A percentile compares a stretch with the other conserved stretches of the same genome.
These are phyloP conservation scores for Heliangelus exortis DNA, from an alignment of 2,797 vertebrate genomes.

Conservation along the genomic window DNA sequence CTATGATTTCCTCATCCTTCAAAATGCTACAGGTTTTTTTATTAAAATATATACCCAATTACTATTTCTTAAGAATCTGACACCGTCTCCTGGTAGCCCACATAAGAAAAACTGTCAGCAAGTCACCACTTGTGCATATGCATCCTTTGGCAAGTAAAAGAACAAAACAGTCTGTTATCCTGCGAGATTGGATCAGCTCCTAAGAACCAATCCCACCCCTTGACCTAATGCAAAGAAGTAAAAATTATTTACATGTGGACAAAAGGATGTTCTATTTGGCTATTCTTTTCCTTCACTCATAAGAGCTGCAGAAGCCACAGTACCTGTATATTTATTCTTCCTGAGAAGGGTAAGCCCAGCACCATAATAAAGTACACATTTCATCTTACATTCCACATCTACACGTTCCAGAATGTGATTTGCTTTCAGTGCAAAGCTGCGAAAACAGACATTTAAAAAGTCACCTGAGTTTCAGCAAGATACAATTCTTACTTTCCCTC, in stretches of 20 bases:
- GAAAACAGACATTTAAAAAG: background rate
- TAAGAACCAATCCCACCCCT: background rate
- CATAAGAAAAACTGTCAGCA: background rate
- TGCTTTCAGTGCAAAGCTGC: background rate
- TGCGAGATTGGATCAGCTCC: background rate
- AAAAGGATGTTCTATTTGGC: background rate
- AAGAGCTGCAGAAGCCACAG: background rate
- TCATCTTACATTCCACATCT: background rate
- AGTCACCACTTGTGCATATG: fast-evolving
- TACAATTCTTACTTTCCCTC: background rate
- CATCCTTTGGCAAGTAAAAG: background rate
- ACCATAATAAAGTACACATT: background rate
- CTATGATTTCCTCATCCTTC: background rate
- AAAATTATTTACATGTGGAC: background rate
- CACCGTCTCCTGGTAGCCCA: background rate
- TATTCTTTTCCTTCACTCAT: background rate
- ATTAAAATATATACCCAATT: background rate
- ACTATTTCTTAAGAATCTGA: background rate
- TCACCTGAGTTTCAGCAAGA: background rate
- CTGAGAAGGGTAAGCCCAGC: background rate
- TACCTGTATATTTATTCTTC: background rate
- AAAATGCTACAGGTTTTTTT: background rate
- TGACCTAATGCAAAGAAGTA: background rate
- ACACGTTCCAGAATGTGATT: background rate
- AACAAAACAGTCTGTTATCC: background rate